Percentiles rank a stretch among this genome's conserved stretches.
These are phyloP conservation scores for Scolopax mira DNA, from an alignment of 2,113 vertebrate species.

Conservation along the genomic window DNA sequence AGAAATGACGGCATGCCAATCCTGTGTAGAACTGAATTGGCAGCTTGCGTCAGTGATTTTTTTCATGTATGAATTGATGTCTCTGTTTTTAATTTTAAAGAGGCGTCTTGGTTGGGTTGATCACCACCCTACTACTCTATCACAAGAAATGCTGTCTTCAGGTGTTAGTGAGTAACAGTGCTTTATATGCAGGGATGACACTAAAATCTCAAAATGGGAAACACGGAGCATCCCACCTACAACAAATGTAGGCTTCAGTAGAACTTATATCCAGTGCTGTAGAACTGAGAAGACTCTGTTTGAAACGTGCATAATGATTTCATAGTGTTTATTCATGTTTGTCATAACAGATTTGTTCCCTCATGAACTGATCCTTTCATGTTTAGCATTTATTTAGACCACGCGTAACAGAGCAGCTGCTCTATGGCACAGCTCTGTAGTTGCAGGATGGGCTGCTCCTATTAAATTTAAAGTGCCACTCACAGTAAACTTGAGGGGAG, in stretches of 20 bases:
- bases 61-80: not conserved
- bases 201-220: not conserved
- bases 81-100: not conserved
- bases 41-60: not conserved
- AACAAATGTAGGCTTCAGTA: not conserved
- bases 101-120: not conserved
- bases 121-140: not conserved
- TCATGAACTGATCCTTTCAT: not conserved
- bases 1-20: not conserved
- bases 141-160: not conserved
- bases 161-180: not conserved
- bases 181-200: not conserved
- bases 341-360: conserved; percentile 28
- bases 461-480: not conserved
- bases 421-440: not conserved
- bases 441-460: not conserved
- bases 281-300: conserved; percentile 1
- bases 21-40: not conserved
- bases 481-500: not conserved
- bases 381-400: conserved; percentile 37
- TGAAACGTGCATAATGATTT: conserved; percentile 12
- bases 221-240: not conserved
- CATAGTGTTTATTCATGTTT: conserved; percentile 25
- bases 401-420: not conserved
- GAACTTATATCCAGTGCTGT: not conserved